Conservation (phyloP, 2,888 invertebrate species). For the Luperina nickerlii region DNA sequence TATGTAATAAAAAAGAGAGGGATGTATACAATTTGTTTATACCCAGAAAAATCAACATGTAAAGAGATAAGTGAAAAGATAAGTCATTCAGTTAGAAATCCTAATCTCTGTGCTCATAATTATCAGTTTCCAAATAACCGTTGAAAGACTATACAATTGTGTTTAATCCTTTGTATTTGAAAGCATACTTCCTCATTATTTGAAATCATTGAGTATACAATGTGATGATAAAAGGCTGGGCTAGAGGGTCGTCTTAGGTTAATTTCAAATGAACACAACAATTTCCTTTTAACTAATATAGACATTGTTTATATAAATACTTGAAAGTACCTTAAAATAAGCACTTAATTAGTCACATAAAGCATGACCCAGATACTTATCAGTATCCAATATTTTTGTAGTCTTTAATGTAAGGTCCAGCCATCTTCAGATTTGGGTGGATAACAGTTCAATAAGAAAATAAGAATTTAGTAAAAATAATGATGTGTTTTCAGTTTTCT, state of each 20-base stretch:
- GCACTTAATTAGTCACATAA: neutral
- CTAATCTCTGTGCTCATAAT: neutral
- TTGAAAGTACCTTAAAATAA: neutral
- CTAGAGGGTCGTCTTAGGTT: too few species aligned
- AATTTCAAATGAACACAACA: neutral
- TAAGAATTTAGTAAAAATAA: neutral
- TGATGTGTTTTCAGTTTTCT: neutral
- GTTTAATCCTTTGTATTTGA: neutral
- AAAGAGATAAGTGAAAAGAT: neutral
- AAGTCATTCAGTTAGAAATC: slow-evolving; percentile 17
- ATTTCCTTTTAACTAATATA: neutral
- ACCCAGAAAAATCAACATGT: neutral
- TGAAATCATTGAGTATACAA: neutral
- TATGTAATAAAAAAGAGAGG: slow-evolving; percentile 12
- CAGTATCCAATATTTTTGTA: slow-evolving; percentile 7
- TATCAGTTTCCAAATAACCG: slow-evolving; percentile 9
- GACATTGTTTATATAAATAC: neutral
- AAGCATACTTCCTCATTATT: neutral
- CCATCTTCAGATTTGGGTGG: neutral
- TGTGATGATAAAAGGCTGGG: neutral
- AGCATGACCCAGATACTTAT: neutral
- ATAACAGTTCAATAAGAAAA: neutral
- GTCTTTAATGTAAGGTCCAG: neutral
- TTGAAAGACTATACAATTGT: neutral
- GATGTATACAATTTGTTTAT: neutral